Conservation (phyloP, 92 coral and sea anemone species). For the Porites rus region DNA sequence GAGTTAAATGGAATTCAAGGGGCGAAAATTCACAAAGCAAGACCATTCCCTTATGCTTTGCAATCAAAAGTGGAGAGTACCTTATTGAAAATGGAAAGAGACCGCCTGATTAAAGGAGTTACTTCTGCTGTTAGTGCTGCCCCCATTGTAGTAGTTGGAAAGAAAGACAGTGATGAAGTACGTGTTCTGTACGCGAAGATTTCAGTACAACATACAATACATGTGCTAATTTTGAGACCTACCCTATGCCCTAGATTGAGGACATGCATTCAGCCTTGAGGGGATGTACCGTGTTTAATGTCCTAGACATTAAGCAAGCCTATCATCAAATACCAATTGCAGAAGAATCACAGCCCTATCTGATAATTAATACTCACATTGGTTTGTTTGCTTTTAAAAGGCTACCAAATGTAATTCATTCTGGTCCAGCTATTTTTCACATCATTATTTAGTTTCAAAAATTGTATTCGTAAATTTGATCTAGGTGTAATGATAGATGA, state of each 20-base stretch:
- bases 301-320: constrained; percentile 60
- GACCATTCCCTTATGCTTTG: no score
- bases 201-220: constrained; percentile 68
- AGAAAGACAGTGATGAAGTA: constrained; percentile 64
- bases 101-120: constrained; percentile 68
- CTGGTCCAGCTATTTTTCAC: constrained; percentile 60
- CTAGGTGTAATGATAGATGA: no score
- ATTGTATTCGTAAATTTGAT: no score
- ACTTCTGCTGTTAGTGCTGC: constrained; percentile 74
- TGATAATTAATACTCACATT: not conserved
- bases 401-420: constrained; percentile 49
- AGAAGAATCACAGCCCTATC: constrained; percentile 32
- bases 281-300: constrained; percentile 1
- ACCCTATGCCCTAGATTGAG: constrained; percentile 27
- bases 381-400: constrained; percentile 35
- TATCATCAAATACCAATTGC: constrained; percentile 70
- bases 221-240: constrained; percentile 62
- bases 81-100: constrained; percentile 54
- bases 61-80: constrained; percentile 50
- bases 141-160: constrained; percentile 65
- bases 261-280: constrained; percentile 54
- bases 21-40: no score
- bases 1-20: no score
- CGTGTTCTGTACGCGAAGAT: constrained; percentile 69
- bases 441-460: no score